Conservation (phyloP, 2,113 vertebrate species). For the Acrocephalus kingi region DNA sequence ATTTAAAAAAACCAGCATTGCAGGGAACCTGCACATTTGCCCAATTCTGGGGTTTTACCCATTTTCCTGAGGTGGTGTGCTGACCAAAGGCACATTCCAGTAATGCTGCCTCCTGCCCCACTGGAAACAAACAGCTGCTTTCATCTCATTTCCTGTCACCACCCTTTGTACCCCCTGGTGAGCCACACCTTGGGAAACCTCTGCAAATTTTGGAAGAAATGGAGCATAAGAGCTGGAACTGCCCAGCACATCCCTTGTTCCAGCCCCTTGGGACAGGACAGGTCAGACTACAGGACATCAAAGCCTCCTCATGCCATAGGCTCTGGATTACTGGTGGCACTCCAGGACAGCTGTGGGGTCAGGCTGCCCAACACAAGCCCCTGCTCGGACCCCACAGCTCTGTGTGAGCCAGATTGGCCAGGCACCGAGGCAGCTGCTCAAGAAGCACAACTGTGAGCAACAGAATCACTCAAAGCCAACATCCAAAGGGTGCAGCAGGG, state of each 20-base stretch:
- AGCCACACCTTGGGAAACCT: not conserved
- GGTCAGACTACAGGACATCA: not conserved
- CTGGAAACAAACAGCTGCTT: not conserved
- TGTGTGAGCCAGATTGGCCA: not conserved
- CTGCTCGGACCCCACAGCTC: not conserved
- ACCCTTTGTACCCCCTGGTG: not conserved
- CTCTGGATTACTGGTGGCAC: not conserved
- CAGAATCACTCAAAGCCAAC: not conserved
- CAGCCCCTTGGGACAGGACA: not conserved
- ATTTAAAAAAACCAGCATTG: not conserved
- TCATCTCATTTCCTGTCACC: not conserved
- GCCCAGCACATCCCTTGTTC: not conserved
- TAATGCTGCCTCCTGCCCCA: not conserved
- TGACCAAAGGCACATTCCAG: rapidly evolving
- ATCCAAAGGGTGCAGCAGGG: not conserved
- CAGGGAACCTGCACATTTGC: not conserved
- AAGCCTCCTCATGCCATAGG: rapidly evolving
- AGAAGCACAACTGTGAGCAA: rapidly evolving
- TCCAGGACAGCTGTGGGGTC: not conserved
- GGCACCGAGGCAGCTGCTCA: not conserved
- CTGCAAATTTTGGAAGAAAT: not conserved
- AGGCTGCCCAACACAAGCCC: rapidly evolving
- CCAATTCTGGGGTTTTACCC: not conserved
- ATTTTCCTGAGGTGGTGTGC: not conserved
- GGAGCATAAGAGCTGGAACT: not conserved